Conservation (phyloP, 2,888 invertebrate species). For the Andrena bicolor region DNA sequence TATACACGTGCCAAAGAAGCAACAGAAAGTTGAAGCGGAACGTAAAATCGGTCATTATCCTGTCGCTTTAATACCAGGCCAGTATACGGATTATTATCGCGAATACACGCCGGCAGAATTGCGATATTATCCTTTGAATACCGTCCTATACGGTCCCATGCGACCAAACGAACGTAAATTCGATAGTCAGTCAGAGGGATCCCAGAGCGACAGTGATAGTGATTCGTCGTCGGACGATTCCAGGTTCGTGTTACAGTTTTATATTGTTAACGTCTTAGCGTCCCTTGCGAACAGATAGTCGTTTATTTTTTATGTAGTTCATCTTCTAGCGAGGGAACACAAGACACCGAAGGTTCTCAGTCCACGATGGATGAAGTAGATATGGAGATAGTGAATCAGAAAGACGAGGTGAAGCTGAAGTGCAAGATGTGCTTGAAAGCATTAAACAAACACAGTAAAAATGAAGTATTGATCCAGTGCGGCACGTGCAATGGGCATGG, state of each 20-base stretch:
- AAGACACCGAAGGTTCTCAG: slow-evolving; percentile 84
- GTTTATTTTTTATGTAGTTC: slow-evolving; percentile 77
- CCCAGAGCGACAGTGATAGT: slow-evolving; percentile 84
- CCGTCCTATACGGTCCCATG: slow-evolving; percentile 90
- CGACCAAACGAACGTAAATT: slow-evolving; percentile 85
- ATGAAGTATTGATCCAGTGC: slow-evolving; percentile 87
- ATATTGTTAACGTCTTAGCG: slow-evolving; percentile 6
- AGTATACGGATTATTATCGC: slow-evolving; percentile 95
- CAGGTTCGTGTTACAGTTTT: slow-evolving; percentile 79
- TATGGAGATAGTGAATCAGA: slow-evolving; percentile 80
- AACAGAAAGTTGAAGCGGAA: slow-evolving; percentile 85
- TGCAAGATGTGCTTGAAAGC: slow-evolving; percentile 86
- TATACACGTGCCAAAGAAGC: slow-evolving; percentile 91
- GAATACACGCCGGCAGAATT: slow-evolving; percentile 93
- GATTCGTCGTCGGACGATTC: slow-evolving; percentile 85
- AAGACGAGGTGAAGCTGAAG: slow-evolving; percentile 81
- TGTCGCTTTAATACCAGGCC: slow-evolving; percentile 97
- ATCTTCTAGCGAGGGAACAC: slow-evolving; percentile 85
- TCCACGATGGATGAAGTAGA: slow-evolving; percentile 84
- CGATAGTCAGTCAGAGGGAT: slow-evolving; percentile 86
- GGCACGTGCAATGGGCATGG: slow-evolving; percentile 88
- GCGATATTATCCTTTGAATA: slow-evolving; percentile 96
- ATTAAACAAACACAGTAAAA: slow-evolving; percentile 85
- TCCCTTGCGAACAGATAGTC: slow-evolving; percentile 25
- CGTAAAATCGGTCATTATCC: slow-evolving; percentile 92